These are phyloP conservation scores for Hormiphora californensis DNA, from an alignment of 37 sponge, comb jelly and placozoan genomes.

Conservation along the genomic window DNA sequence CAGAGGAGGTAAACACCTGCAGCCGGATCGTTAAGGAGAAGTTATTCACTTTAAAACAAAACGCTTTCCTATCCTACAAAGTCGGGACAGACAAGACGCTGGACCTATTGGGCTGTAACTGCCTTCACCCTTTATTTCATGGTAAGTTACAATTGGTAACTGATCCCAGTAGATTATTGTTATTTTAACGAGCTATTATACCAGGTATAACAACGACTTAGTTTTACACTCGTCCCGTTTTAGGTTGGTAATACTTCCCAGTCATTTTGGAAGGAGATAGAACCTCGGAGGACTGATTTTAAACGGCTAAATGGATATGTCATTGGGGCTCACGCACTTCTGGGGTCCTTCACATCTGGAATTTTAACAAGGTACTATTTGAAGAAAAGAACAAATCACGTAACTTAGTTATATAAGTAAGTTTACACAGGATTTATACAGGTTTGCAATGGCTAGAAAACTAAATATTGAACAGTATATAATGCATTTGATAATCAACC, in stretches of 20 bases:
- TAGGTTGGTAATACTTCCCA: slow-evolving; percentile 37
- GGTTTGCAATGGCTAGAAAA: neutral
- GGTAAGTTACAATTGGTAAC: too few species aligned
- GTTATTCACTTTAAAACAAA: neutral
- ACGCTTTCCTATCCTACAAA: neutral
- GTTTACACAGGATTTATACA: neutral
- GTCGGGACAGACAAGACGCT: slow-evolving; percentile 9
- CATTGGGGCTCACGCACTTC: neutral
- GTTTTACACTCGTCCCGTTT: neutral
- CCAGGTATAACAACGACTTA: neutral
- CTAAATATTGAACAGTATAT: neutral
- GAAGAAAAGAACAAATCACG: neutral
- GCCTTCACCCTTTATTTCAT: neutral
- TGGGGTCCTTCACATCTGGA: neutral
- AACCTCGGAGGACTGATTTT: neutral
- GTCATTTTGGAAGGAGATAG: slow-evolving; percentile 38
- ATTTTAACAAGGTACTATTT: slow-evolving; percentile 11
- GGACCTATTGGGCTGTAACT: slow-evolving; percentile 37
- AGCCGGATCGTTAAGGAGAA: neutral
- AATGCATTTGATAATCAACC: too few species aligned
- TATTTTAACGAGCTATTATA: too few species aligned
- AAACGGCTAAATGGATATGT: slow-evolving; percentile 51
- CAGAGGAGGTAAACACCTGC: too few species aligned
- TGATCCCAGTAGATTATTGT: too few species aligned
- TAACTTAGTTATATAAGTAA: neutral